phyloP scores from a whole-genome alignment of 2,113 vertebrate genomes.

The Cinclus cinclus region DNA sequence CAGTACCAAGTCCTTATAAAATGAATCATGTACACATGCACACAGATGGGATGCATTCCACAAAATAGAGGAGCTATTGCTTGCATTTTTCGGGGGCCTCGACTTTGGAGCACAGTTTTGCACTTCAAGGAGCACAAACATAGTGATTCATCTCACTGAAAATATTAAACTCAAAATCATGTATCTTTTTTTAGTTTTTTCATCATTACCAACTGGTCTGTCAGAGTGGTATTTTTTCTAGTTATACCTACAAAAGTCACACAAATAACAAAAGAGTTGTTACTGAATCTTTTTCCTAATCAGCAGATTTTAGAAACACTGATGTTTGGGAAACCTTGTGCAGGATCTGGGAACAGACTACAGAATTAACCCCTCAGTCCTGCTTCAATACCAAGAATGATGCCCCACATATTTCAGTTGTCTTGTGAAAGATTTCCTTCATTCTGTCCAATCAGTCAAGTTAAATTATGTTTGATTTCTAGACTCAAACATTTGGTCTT shows the following conservation, averaged over 20 bases:
- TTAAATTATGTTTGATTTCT: conserved; percentile 42
- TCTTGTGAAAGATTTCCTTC: conserved; percentile 12
- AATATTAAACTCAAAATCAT: background rate
- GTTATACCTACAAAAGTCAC: background rate
- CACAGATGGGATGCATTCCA: background rate
- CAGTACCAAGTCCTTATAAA: background rate
- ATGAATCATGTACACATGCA: background rate
- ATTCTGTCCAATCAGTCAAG: conserved; percentile 30
- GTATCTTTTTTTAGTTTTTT: conserved; percentile 8
- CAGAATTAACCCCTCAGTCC: background rate
- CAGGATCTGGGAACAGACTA: background rate
- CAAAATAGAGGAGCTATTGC: background rate
- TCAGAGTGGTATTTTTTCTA: background rate
- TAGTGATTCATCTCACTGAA: conserved; percentile 37
- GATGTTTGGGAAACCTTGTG: background rate
- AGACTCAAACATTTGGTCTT: conserved; percentile 7
- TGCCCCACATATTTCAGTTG: background rate
- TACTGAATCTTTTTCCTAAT: background rate
- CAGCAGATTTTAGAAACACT: conserved; percentile 7
- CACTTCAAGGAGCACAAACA: conserved; percentile 36
- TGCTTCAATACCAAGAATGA: background rate
- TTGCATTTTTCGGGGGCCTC: background rate
- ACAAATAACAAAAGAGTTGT: conserved; percentile 2
- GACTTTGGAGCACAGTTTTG: background rate
- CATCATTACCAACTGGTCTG: conserved; percentile 11